Conservation (phyloP, 1,140 invertebrate species). For the Tetramorium parvispinum region DNA sequence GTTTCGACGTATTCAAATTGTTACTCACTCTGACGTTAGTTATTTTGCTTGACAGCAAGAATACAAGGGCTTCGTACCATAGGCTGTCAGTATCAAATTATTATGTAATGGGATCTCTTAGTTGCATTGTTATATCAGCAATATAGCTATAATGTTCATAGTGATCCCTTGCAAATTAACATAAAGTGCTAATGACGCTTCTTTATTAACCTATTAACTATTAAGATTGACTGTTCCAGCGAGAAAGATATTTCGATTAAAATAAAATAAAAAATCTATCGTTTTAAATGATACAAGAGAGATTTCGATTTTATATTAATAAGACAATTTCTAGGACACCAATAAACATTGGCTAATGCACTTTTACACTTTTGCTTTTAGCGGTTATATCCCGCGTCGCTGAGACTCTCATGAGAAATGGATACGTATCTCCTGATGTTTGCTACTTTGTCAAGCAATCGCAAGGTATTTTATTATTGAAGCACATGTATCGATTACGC, state of each 20-base stretch:
- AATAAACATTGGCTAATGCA: neutral
- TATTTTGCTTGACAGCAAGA: constrained; percentile 54
- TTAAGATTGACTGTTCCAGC: neutral
- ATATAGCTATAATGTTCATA: neutral
- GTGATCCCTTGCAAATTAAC: neutral
- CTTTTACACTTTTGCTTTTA: neutral
- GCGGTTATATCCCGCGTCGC: neutral
- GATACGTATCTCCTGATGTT: neutral
- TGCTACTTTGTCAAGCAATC: constrained; percentile 2
- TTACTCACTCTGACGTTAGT: constrained; percentile 47
- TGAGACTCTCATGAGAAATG: neutral
- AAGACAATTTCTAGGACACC: neutral
- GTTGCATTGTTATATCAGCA: constrained; percentile 22
- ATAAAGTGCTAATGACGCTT: neutral
- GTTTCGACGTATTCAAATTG: constrained; percentile 35
- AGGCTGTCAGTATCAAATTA: constrained; percentile 33
- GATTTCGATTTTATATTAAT: constrained; percentile 17
- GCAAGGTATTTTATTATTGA: constrained; percentile 36
- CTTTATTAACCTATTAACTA: neutral
- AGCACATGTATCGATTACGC: constrained; percentile 4
- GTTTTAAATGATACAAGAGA: neutral
- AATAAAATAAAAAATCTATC: neutral
- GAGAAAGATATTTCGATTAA: neutral
- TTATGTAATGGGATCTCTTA: constrained; percentile 28
- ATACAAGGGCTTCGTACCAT: constrained; percentile 17